Evolutionary conservation across 2,888 invertebrate species (phyloP), one percentile per base, ranked within the genome.

Genomic region (Drosophila formosana): DNA sequence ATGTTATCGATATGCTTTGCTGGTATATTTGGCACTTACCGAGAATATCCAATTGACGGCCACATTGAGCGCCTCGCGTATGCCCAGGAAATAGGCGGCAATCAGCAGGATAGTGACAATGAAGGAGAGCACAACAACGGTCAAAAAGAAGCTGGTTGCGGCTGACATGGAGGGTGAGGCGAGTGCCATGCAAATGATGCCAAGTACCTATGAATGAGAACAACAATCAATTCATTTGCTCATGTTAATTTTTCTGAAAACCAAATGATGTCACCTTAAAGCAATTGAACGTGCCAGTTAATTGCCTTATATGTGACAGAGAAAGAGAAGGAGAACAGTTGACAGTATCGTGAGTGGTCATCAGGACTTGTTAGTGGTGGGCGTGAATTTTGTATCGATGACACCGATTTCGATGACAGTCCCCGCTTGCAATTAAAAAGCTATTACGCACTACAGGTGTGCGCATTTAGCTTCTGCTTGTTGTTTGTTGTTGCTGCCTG

Each of bases 41-140:
- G 96, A 95, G 74, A 97, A 93, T 78, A 96, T 94, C 97, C 97
- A 97, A 88, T 97, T 96, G 85, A 97, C 95, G 57, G 96, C 96
- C 66, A 97, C 91, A 89, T 95, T 95, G 41, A 97, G 93, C 2
- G 95, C 96, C 88, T 97, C 97, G 75, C 96, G 94, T 78, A 97
- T 94, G 74, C 96, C 96, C 77, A 97, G 93, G 68, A 97, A 93
- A 91, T 96, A 97, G 52, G 97, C 94, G 90, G 96, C 95, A 63
- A 95, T 94, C 97, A 97, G 97, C 88, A 97, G 93, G 55, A 97
- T 93, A 0, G 96, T 97, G 52, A 95, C 94, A 88, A 98, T 96
- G 93, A 98, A 98, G 74, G 96, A 95, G 72, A 95, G 94, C 70
- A 96, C 96, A 18, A 95, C 96, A 56, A 97, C 97, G 91, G 97